Evolutionary conservation across 2,888 invertebrate genomes (phyloP).

Genomic region (Apamea sordens): DNA sequence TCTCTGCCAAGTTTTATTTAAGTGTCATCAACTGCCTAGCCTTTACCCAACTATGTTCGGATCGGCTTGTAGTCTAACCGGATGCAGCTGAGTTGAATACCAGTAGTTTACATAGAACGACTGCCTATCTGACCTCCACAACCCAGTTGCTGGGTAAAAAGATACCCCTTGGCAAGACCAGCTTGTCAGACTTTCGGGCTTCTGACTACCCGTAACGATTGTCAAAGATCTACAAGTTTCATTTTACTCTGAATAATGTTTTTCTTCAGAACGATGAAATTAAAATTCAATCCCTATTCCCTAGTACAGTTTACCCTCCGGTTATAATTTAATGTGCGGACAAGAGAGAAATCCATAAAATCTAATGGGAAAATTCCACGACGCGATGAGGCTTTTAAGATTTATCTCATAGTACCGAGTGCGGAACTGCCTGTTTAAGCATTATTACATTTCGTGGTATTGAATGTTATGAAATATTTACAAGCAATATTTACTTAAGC

Average conservation of each 20-base stretch:
- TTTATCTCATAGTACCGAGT: slow-evolving; percentile 82
- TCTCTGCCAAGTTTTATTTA: slow-evolving; percentile 46
- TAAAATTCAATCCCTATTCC: slow-evolving; percentile 82
- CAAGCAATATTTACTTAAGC: slow-evolving; percentile 41
- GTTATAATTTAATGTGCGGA: slow-evolving; percentile 88
- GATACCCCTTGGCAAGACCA: not conserved
- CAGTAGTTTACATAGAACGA: not conserved
- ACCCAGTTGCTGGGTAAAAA: not conserved
- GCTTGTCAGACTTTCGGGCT: not conserved
- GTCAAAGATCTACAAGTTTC: not conserved
- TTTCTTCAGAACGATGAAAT: slow-evolving; percentile 75
- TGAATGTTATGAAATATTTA: slow-evolving; percentile 58
- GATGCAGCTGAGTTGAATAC: too few relatives aligned
- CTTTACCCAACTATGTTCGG: not conserved
- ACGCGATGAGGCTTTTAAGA: slow-evolving; percentile 83
- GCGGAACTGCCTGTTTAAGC: slow-evolving; percentile 73
- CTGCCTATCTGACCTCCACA: not conserved
- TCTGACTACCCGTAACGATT: not conserved
- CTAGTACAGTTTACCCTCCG: slow-evolving; percentile 78
- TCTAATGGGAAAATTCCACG: slow-evolving; percentile 87
- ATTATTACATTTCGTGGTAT: slow-evolving; percentile 65
- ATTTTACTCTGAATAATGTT: slow-evolving; percentile 66
- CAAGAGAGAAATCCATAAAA: slow-evolving; percentile 87
- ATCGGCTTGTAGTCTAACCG: not conserved
- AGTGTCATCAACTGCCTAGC: not conserved